Percentiles rank a stretch among this genome's conserved stretches.
Conservation (phyloP, 2,113 vertebrate species). For the Mugil cephalus region DNA sequence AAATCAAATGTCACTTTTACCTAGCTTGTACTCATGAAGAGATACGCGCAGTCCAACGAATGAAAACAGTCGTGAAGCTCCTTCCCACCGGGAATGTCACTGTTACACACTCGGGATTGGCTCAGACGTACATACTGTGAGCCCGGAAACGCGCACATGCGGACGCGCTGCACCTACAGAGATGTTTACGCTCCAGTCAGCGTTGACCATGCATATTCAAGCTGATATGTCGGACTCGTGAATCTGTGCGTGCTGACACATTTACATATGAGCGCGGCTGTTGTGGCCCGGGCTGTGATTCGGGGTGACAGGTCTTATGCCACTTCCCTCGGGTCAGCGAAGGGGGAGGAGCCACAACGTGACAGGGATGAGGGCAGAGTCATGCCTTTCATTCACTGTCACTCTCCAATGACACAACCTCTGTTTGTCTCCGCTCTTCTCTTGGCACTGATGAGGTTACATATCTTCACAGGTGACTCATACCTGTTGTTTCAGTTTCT, state of each 20-base stretch:
- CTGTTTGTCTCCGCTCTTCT: not conserved
- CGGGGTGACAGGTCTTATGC: constrained; percentile 75
- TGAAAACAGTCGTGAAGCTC: constrained; percentile 71
- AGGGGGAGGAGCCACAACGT: constrained; percentile 63
- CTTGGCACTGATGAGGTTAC: constrained; percentile 4
- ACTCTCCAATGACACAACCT: constrained; percentile 38
- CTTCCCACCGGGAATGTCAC: constrained; percentile 85
- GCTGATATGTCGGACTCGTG: constrained; percentile 64
- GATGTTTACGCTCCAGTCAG: constrained; percentile 68
- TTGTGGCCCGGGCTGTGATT: constrained; percentile 58
- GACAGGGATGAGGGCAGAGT: constrained; percentile 47
- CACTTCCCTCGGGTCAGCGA: constrained; percentile 64
- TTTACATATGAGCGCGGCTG: constrained; percentile 74
- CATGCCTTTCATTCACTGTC: constrained; percentile 66
- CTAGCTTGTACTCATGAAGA: constrained; percentile 40
- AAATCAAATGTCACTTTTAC: constrained; percentile 59
- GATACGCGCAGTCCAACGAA: constrained; percentile 61
- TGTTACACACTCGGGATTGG: constrained; percentile 55
- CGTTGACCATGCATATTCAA: constrained; percentile 73
- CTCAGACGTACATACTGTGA: constrained; percentile 47
- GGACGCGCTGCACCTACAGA: constrained; percentile 28
- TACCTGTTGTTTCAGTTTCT: constrained; percentile 23
- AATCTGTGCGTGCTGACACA: constrained; percentile 70
- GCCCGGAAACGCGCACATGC: constrained; percentile 33
- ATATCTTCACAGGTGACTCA: constrained; percentile 27